These are phyloP conservation scores for Helicoverpa zea DNA, from an alignment of 1,140 invertebrate species.

Conservation along the genomic window DNA sequence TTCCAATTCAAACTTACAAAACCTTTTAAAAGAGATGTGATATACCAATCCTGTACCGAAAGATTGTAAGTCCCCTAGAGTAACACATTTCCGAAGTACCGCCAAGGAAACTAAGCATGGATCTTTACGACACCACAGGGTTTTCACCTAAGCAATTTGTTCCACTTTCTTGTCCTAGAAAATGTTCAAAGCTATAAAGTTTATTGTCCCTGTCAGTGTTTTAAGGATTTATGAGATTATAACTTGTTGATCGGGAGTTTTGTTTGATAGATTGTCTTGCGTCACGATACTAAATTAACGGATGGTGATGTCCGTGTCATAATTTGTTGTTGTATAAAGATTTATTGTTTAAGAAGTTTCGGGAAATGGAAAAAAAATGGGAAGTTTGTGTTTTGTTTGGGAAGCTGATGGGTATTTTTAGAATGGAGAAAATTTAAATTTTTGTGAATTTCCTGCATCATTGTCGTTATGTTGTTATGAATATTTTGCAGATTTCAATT, in stretches of 20 bases:
- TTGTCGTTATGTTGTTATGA: too few relatives aligned
- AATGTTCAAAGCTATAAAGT: constrained; percentile 60
- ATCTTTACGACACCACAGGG: constrained; percentile 63
- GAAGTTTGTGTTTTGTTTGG: background rate
- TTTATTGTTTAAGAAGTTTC: background rate
- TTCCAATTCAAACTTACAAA: background rate
- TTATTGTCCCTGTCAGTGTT: constrained; percentile 56
- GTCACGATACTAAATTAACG: constrained; percentile 24
- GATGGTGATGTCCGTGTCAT: background rate
- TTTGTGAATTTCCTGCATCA: too few relatives aligned
- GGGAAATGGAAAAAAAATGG: background rate
- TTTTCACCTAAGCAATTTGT: constrained; percentile 62
- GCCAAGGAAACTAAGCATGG: constrained; percentile 56
- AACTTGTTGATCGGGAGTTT: constrained; percentile 47
- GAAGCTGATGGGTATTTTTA: background rate
- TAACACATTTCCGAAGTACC: constrained; percentile 58
- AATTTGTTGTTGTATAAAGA: constrained; percentile 21
- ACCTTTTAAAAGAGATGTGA: background rate
- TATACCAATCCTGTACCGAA: background rate
- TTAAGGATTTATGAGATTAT: constrained; percentile 55
- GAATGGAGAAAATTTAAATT: too few relatives aligned
- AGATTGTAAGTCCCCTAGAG: constrained; percentile 49
- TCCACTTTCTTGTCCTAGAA: constrained; percentile 62
- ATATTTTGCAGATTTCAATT: too few relatives aligned
- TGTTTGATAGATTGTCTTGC: constrained; percentile 41